Base-by-base conservation (phyloP, 2,113 vertebrate genomes). In the Calonectris borealis region DNA sequence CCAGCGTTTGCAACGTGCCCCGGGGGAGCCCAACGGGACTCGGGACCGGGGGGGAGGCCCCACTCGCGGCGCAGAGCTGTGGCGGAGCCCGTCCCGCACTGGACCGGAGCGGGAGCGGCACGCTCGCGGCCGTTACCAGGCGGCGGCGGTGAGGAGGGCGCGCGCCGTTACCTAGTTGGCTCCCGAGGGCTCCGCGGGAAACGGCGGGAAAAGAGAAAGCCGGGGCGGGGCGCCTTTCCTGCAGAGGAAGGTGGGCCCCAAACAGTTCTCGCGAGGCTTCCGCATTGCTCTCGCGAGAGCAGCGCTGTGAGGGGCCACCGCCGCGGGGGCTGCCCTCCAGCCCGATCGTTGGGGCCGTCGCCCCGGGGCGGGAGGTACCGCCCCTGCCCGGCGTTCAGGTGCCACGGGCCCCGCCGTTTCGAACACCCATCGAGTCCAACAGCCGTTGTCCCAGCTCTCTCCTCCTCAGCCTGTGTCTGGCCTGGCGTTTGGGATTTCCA, bases 321-420 rank as follows among this genome's bases (percentile, higher is more conserved):
- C 10, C 0, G 0, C 3, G 1, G 5, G 13, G 16, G 13, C 13
- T 7, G 9, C 6, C 1, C 9, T 8, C 3, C 1, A 0, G 2
- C 2, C 5, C 3, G 21, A 21, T 10, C 4, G 4, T 1, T 8
- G 32, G 19, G 42, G 27, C 6, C 0, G 26, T 8, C 2, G 10
- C 5, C 1, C 7, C 8, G 32, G 24, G 13, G 16, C 4, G 21
- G 11, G 24, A 8, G 15, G 9, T 7, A 6, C 4, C 1, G 24
- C 6, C 11, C 1, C 11, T 1, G 10, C 6, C 12, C 6, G 31
- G 12, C 12, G 7, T 15, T 36, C 7, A 6, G 10, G 21, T 22
- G 9, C 5, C 4, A 0, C 1, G 17, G 64, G 22, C 4, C 0
- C 7, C 17, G 6, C 25, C 2, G 1, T 6, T 25, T 24, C 9